Percentiles rank a stretch among this genome's conserved stretches.
Conservation (phyloP, 2,888 invertebrate species). For the Tenthredo scrophulariae region DNA sequence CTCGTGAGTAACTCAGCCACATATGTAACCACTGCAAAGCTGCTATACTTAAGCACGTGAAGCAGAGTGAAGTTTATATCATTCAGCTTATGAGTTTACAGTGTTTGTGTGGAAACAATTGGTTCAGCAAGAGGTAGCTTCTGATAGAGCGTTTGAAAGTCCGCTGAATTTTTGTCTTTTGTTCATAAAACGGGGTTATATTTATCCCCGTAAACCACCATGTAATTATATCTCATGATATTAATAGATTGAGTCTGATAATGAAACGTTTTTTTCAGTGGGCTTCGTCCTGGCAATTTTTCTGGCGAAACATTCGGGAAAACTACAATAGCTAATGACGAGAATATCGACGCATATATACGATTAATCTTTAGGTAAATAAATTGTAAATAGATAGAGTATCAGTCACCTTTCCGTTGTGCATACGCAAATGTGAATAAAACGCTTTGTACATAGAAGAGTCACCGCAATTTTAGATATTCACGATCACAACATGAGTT, state of each 20-base stretch:
- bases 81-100: slow-evolving; percentile 22
- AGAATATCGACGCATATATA: background rate
- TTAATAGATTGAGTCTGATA: background rate
- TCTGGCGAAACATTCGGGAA: background rate
- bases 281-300: slow-evolving; percentile 26
- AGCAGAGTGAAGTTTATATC: slow-evolving; percentile 8
- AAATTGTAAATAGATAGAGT: background rate
- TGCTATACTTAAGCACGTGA: background rate
- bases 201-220: background rate
- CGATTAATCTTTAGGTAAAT: background rate
- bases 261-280: slow-evolving; percentile 18
- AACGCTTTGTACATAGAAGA: background rate
- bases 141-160: background rate
- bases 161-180: background rate
- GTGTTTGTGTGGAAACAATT: background rate
- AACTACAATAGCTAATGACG: background rate
- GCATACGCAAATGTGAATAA: background rate
- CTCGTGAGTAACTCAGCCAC: slow-evolving; percentile 49
- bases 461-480: background rate
- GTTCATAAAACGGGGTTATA: background rate
- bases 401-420: background rate
- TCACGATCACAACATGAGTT: background rate
- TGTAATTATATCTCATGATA: background rate
- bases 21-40: background rate
- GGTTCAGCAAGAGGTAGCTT: background rate